Conservation (phyloP, 2,888 invertebrate genomes). For the Eurois occulta region DNA sequence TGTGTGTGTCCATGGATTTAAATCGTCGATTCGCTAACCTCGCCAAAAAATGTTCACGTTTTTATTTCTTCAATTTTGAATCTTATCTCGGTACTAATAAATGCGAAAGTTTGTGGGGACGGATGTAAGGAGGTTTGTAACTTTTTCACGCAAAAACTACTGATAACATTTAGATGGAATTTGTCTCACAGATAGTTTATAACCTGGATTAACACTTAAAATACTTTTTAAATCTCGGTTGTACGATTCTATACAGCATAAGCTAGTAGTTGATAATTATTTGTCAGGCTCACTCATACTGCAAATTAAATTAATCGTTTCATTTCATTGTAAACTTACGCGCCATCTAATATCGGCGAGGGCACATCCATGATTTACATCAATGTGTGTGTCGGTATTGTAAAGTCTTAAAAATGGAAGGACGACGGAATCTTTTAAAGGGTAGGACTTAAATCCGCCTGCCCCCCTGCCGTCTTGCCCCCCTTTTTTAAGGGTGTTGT, state of each 20-base stretch:
- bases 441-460: conserved; percentile 89
- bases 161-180: background rate
- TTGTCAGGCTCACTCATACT: background rate
- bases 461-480: conserved; percentile 76
- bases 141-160: background rate
- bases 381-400: conserved; percentile 76
- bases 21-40: background rate
- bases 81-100: background rate
- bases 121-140: background rate
- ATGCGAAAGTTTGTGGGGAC: background rate
- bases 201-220: no score
- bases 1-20: conserved; percentile 77
- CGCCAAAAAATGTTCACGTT: background rate
- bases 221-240: background rate
- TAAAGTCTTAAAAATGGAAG: conserved; percentile 91
- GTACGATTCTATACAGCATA: background rate
- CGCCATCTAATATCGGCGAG: background rate
- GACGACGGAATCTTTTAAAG: conserved; percentile 90
- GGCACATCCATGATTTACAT: conserved; percentile 5
- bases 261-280: background rate
- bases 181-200: background rate
- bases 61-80: no score
- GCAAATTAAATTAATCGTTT: background rate
- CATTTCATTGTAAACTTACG: background rate
- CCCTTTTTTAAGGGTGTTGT: conserved; percentile 76